Base-by-base conservation (phyloP, 2,113 vertebrate species). In the Thamnophis sirtalis region DNA sequence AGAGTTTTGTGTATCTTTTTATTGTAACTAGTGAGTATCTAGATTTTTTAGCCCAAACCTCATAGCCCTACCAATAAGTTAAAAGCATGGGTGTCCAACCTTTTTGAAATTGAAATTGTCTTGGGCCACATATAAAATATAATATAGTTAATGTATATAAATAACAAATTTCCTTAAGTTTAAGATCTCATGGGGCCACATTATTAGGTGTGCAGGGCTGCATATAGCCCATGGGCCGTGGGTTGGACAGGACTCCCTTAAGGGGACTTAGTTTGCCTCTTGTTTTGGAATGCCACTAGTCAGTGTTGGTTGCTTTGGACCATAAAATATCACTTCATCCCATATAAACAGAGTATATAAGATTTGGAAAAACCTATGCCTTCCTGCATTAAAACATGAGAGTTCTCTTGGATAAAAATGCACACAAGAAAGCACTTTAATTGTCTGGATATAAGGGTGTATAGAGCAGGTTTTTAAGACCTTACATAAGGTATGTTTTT, bases 401-500 rank as follows among this genome's bases (percentile, higher is more conserved):
- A 68, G 90, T 50, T 22, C 87, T 89, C 94, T 0, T 11, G 94
- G 92, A 92, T 94, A 95, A 94, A 96, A 84, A 96, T 96, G 96
- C 95, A 96, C 96, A 93, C 95, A 93, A 95, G 94, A 96, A 91
- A 89, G 96, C 96, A 96, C 96, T 97, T 97, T 96, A 97, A 90
- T 92, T 95, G 92, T 93, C 86, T 93, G 89, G 94, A 94, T 94
- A 63, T 73, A 88, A 89, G 91, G 94, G 24, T 80, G 53, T 63
- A 91, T 93, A 91, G 15, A 91, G 73, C 89, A 8, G 4, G 94
- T 91, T 90, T 53, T 9, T 58, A 60, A 85, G 85, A 43, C 24
- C 93, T 96, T 96, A 94, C 95, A 90, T 96, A 96, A 95, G 0
- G 56, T 90, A 91, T 19, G 92, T 96, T 95, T 43, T 96, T 95